Base-by-base conservation (phyloP, 2,888 invertebrate genomes). In the Sisyra nigra region DNA sequence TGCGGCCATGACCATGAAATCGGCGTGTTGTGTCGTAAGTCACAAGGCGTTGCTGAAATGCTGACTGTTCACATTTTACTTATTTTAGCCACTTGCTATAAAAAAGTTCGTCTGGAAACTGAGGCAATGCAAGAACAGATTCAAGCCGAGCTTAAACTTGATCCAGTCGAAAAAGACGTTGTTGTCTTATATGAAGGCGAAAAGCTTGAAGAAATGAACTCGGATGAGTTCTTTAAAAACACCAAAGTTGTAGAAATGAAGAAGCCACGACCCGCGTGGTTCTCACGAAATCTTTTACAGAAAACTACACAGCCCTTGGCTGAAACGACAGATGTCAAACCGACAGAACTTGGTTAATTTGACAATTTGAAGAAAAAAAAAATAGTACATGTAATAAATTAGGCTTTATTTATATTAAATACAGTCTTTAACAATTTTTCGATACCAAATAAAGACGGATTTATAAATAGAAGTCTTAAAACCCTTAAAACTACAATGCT, bases 1-100 rank as follows among this genome's bases (percentile, higher is more conserved):
- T 94, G 94, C 64, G 94, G 94, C 1, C 76, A 85, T 59, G 74
- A 83, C 62, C 76, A 88, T 60, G 83, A 89, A 64, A 67, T 71
- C 44, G 77, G 80, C 38, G 68, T 76, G 39, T 66, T 94, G 37
- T 94, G 94, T 62, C 78, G 91, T 89, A 72, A 71, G 70, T 67
- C 43, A 43, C 19, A 36, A n/a, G n/a, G n/a, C n/a, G n/a, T 36
- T 30, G 13, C 33, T 34, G 35, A 13, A 11, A 11, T 35, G 35
- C 13, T 7, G 9, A 11, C 6, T 7, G 7, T n/a, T 35, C 11
- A 7, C 11, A 7, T 35, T 7, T 35, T 7, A n/a, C n/a, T n/a
- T n/a, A n/a, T n/a, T 67, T 39, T 59, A 92, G 92, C 76, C 33
- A 72, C 82, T 51, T 94, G 94, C 58, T 94, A 93, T 55, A 72